Percentiles rank a stretch among this genome's conserved stretches.
phyloP scores from a whole-genome alignment of 2,797 vertebrate species.

The Microctenopoma lineatum region DNA sequence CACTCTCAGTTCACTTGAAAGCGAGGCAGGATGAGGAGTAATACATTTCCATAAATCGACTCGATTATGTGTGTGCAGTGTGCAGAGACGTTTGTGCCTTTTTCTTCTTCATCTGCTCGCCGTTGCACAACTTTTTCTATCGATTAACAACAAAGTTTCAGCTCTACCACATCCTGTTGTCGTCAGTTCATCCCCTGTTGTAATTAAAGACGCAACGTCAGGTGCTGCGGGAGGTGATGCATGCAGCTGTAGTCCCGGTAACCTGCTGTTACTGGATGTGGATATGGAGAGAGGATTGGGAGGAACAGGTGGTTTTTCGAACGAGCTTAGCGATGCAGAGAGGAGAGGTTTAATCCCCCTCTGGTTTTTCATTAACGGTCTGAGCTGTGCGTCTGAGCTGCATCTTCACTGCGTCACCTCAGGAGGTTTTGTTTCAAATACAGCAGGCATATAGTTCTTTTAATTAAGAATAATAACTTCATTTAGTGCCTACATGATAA shows the following conservation, averaged over 20 bases:
- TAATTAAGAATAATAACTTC: too few relatives aligned
- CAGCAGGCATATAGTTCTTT: not conserved
- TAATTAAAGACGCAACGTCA: not conserved
- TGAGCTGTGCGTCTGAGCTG: not conserved
- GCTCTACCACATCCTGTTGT: constrained; percentile 22
- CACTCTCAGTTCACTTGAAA: constrained; percentile 5
- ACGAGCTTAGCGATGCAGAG: too few relatives aligned
- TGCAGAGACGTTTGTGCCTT: not conserved
- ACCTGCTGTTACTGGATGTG: constrained; percentile 21
- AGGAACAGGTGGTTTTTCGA: constrained; percentile 31
- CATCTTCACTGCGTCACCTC: not conserved
- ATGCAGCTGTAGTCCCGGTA: constrained; percentile 5
- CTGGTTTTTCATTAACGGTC: not conserved
- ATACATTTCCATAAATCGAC: constrained; percentile 3
- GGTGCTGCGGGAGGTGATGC: not conserved
- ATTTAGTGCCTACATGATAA: not conserved
- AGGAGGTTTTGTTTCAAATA: not conserved
- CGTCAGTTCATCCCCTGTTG: not conserved
- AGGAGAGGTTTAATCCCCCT: not conserved
- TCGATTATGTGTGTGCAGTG: not conserved
- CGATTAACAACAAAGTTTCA: not conserved
- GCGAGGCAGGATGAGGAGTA: not conserved
- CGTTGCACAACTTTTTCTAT: not conserved
- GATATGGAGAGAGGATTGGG: not conserved
- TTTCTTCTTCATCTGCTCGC: not conserved